A percentile compares a stretch with the other conserved stretches of the same genome.
Conservation (phyloP, 2,797 vertebrate genomes). For the Myotis myotis region DNA sequence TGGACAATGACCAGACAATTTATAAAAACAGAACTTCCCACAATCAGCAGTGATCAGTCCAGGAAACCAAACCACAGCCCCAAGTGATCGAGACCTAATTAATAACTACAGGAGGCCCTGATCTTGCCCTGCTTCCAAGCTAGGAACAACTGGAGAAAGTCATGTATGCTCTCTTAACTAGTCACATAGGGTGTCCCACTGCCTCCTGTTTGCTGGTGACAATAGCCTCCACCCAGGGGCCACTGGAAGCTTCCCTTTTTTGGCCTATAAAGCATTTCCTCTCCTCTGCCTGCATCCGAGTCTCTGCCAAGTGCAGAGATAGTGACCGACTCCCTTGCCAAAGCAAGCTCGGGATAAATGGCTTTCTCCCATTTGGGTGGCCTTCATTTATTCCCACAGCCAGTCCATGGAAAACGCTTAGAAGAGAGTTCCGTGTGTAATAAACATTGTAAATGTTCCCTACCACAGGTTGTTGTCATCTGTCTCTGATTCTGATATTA, state of each 20-base stretch:
- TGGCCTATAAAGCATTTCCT: background rate
- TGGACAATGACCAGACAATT: background rate
- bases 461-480: background rate
- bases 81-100: background rate
- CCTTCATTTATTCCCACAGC: background rate
- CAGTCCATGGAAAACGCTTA: background rate
- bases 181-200: background rate
- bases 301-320: background rate
- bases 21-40: background rate
- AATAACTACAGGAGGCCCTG: background rate
- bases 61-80: background rate
- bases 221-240: too few relatives aligned
- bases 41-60: background rate
- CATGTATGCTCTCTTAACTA: background rate
- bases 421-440: background rate
- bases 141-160: background rate
- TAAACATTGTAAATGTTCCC: background rate
- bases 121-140: background rate
- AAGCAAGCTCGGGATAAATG: background rate
- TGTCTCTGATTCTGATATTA: background rate
- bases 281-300: background rate
- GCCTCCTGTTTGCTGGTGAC: background rate
- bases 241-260: background rate
- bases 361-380: background rate
- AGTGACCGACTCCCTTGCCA: background rate